Conservation (phyloP, 2,888 invertebrate species). For the Eulithis prunata region DNA sequence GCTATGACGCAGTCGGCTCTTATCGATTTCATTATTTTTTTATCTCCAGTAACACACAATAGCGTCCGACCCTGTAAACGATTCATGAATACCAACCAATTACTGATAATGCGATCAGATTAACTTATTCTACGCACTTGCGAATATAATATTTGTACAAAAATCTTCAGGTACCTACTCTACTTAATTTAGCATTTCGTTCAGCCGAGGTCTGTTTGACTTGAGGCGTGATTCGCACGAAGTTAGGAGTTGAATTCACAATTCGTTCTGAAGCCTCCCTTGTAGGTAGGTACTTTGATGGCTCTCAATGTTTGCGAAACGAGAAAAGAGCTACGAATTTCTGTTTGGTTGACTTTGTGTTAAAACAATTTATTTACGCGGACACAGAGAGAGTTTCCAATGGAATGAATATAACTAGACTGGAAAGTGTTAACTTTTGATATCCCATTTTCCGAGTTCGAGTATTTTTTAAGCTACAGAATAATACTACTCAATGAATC, state of each 20-base stretch:
- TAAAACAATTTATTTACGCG: conserved; percentile 7
- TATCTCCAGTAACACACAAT: conserved; percentile 49
- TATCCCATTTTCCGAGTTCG: background rate
- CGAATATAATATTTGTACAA: conserved; percentile 11
- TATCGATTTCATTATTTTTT: conserved; percentile 77
- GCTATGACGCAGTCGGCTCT: conserved; percentile 70
- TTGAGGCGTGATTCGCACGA: conserved; percentile 39
- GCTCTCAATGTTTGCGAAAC: conserved; percentile 48
- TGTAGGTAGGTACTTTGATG: conserved; percentile 38
- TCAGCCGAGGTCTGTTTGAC: conserved; percentile 32
- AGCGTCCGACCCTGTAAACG: conserved; percentile 29
- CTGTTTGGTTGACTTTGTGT: conserved; percentile 39
- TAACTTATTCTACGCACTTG: conserved; percentile 19
- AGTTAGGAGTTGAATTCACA: conserved; percentile 45
- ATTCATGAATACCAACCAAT: conserved; percentile 30
- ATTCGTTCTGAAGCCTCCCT: conserved; percentile 44
- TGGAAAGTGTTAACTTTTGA: background rate
- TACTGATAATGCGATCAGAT: conserved; percentile 29
- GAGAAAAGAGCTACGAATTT: conserved; percentile 44
- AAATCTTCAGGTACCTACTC: background rate
- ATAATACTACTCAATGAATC: background rate
- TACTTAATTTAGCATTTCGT: conserved; percentile 27
- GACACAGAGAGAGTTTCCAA: conserved; percentile 3
- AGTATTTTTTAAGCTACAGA: background rate
- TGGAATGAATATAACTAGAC: conserved; percentile 4